phyloP scores from a whole-genome alignment of 1,140 invertebrate genomes.

The Lucilia sericata region DNA sequence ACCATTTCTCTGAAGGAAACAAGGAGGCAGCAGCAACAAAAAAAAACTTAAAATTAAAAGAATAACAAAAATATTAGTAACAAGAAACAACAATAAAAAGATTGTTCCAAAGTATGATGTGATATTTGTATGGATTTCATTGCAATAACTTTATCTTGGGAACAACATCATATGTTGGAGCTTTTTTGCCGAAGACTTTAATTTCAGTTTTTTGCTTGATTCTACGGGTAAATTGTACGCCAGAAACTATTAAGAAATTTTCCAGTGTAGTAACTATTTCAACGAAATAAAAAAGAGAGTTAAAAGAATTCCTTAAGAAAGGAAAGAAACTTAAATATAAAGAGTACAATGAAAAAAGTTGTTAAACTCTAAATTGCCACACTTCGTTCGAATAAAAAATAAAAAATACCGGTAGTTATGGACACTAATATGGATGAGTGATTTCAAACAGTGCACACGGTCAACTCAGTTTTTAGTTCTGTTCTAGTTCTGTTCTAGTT shows the following conservation, averaged over 20 bases:
- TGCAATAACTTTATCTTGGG: background rate
- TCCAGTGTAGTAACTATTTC: background rate
- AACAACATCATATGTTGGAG: slow-evolving; percentile 30
- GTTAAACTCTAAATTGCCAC: background rate
- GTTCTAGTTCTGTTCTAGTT: too few relatives aligned
- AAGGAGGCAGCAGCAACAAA: too few relatives aligned
- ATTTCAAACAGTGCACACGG: too few relatives aligned
- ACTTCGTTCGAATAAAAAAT: background rate
- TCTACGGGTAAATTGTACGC: background rate
- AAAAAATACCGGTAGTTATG: background rate
- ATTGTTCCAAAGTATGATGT: background rate
- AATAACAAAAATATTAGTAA: background rate
- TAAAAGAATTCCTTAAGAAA: background rate
- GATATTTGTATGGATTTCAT: background rate
- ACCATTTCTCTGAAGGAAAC: background rate
- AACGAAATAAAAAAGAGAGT: too few relatives aligned
- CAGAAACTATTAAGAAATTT: background rate
- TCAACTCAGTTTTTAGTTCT: too few relatives aligned
- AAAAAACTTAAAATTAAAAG: background rate
- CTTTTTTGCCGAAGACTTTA: background rate
- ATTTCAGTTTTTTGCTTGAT: background rate
- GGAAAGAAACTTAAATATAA: background rate
- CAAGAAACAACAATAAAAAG: background rate
- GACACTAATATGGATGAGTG: background rate
- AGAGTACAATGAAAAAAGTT: background rate